A percentile compares a stretch with the other conserved stretches of the same genome.
phyloP scores from a whole-genome alignment of 2,113 vertebrate genomes.

The Suricata suricatta region DNA sequence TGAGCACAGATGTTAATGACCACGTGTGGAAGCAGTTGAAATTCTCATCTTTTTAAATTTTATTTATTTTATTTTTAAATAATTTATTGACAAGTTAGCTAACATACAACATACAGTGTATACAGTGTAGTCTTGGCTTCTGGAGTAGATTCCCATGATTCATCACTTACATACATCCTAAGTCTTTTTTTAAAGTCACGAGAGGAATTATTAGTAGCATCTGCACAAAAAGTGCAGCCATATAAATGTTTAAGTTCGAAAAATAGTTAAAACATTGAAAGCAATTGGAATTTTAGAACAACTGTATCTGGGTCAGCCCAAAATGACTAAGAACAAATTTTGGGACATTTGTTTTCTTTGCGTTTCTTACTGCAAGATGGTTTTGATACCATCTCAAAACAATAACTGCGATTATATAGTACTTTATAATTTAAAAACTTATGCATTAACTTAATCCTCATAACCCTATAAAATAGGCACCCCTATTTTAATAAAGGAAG shows the following conservation, averaged over 20 bases:
- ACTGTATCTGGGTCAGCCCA: not conserved
- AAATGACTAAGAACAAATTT: not conserved
- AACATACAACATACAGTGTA: no score
- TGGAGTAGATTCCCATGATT: no score
- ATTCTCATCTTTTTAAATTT: not conserved
- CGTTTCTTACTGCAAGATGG: not conserved
- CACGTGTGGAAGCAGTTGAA: not conserved
- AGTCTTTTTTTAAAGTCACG: not conserved
- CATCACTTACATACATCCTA: no score
- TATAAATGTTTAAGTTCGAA: constrained; percentile 6
- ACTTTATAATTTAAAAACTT: not conserved
- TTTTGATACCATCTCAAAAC: not conserved
- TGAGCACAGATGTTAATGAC: not conserved
- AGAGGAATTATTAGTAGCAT: not conserved
- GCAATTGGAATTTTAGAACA: constrained; percentile 34
- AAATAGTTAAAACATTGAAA: constrained; percentile 6
- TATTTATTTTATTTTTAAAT: no score
- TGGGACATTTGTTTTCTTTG: not conserved
- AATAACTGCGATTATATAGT: not conserved
- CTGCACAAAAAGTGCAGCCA: not conserved
- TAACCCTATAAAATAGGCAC: not conserved
- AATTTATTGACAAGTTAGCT: no score
- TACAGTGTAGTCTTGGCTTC: no score
- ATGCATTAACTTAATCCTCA: not conserved
- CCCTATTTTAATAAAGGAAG: not conserved